These are phyloP conservation scores for Corythucha ciliata DNA, from an alignment of 2,888 invertebrate species.

Conservation along the genomic window DNA sequence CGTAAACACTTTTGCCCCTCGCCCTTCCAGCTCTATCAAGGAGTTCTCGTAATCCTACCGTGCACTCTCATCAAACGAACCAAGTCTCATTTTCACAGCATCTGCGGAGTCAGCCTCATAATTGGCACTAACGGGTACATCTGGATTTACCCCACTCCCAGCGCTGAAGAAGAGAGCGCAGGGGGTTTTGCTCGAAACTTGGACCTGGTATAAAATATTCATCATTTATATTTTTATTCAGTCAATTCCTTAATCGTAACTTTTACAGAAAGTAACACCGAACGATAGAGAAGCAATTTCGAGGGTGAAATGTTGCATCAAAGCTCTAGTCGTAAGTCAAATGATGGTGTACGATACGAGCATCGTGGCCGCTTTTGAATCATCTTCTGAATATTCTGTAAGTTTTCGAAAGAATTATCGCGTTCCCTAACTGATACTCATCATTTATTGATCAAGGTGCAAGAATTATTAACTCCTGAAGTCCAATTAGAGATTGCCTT, in stretches of 20 bases:
- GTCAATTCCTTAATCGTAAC: not conserved
- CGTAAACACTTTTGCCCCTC: not conserved
- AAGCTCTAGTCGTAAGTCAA: slow-evolving; percentile 74
- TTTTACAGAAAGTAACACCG: slow-evolving; percentile 54
- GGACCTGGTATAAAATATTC: slow-evolving; percentile 46
- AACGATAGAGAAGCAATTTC: slow-evolving; percentile 77
- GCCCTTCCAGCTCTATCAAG: slow-evolving; percentile 61
- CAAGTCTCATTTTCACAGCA: slow-evolving; percentile 91
- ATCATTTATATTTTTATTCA: not conserved
- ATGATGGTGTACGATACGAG: slow-evolving; percentile 89
- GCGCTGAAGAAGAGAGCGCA: slow-evolving; percentile 51
- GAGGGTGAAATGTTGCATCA: slow-evolving; percentile 79
- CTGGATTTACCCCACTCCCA: slow-evolving; percentile 71
- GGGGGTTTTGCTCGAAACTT: slow-evolving; percentile 72
- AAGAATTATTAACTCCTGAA: slow-evolving; percentile 71
- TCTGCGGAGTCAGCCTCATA: slow-evolving; percentile 86
- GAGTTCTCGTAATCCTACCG: slow-evolving; percentile 78
- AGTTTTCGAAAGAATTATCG: slow-evolving; percentile 38
- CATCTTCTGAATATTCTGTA: slow-evolving; percentile 70
- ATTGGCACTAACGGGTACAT: slow-evolving; percentile 94
- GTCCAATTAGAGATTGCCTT: slow-evolving; percentile 77
- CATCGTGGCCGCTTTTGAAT: slow-evolving; percentile 82
- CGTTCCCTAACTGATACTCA: not conserved
- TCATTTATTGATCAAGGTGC: slow-evolving; percentile 40
- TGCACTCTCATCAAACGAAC: slow-evolving; percentile 84